Conservation (phyloP, 2,797 vertebrate species). For the Tangara arthus region DNA sequence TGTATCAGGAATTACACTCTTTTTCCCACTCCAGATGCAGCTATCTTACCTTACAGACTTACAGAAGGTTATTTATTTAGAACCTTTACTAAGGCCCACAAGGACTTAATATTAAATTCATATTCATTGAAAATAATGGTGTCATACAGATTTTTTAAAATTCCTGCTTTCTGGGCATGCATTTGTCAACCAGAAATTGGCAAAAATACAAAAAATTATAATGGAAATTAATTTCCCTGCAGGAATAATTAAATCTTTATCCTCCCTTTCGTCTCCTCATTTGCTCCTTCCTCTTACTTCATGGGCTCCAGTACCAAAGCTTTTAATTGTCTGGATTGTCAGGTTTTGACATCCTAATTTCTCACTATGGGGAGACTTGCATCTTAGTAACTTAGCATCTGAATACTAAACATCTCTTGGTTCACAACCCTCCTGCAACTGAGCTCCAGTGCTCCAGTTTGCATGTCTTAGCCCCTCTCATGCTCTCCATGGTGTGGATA, state of each 20-base stretch:
- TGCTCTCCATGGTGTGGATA: not conserved
- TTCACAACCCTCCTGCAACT: not conserved
- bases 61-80: not conserved
- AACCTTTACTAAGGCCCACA: not conserved
- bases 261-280: not conserved
- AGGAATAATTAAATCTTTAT: conserved; percentile 6
- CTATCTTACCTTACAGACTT: not conserved
- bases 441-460: not conserved
- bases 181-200: not conserved
- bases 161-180: not conserved
- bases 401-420: not conserved
- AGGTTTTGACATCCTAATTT: conserved; percentile 39
- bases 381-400: not conserved
- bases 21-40: not conserved
- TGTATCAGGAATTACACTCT: not conserved
- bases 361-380: not conserved
- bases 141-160: not conserved
- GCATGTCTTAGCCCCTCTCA: not conserved
- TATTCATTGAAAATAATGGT: not conserved
- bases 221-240: conserved; percentile 11
- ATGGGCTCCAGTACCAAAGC: not conserved
- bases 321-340: conserved; percentile 22
- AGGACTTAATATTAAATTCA: not conserved
- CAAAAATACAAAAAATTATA: conserved; percentile 1
- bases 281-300: not conserved